Evolutionary conservation across 1,140 invertebrate species (phyloP).

Genomic region (Schmidtea mediterranea): DNA sequence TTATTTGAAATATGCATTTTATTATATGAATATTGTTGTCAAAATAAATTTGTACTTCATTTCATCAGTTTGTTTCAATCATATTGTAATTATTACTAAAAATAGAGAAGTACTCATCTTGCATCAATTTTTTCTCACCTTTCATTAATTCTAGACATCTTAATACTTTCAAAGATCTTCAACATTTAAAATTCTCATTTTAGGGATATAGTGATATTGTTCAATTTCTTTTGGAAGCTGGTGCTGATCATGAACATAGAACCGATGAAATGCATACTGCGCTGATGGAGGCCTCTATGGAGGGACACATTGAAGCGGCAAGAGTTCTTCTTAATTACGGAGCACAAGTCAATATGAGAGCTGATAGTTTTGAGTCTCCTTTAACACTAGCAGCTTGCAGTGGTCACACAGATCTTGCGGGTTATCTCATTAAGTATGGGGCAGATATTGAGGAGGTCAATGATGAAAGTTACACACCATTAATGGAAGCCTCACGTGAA

Average conservation of each 20-base stretch:
- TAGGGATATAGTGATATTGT: constrained; percentile 27
- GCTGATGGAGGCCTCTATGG: constrained; percentile 97
- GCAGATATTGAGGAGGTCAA: constrained; percentile 96
- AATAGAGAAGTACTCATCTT: too few species aligned
- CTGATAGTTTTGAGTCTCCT: constrained; percentile 89
- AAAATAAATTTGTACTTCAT: too few species aligned
- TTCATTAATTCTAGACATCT: too few species aligned
- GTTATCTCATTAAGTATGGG: constrained; percentile 63
- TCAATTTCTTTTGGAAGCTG: constrained; percentile 26
- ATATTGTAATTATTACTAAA: too few species aligned
- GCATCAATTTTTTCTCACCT: too few species aligned
- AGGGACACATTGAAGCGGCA: constrained; percentile 49
- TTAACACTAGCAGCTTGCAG: constrained; percentile 87
- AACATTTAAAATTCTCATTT: background rate
- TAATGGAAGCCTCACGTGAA: constrained; percentile 73
- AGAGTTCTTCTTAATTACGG: constrained; percentile 28
- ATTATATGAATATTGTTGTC: too few species aligned
- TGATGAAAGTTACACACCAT: constrained; percentile 95
- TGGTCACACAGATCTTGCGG: constrained; percentile 80
- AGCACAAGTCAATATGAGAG: constrained; percentile 43
- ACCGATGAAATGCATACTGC: constrained; percentile 99
- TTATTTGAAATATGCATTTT: too few species aligned
- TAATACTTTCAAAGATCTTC: too few species aligned
- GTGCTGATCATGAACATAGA: constrained; percentile 54
- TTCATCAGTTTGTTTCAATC: too few species aligned